These are phyloP conservation scores for Lordiphosa clarofinis DNA, from an alignment of 1,140 invertebrate genomes.

Conservation along the genomic window DNA sequence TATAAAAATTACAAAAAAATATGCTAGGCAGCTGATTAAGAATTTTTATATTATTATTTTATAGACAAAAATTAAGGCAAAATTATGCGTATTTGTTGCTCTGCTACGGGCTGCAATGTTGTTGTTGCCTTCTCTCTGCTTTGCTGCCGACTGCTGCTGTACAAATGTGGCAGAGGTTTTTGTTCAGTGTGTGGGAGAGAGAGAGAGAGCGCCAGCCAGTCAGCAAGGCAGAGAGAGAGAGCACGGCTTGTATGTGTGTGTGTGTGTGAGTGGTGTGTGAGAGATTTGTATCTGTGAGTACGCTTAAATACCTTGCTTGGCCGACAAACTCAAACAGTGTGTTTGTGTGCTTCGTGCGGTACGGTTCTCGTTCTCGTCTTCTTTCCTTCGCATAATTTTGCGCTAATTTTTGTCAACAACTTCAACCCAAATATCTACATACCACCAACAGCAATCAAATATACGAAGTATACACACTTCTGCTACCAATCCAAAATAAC, in stretches of 20 bases:
- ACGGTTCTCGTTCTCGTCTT: slow-evolving; percentile 62
- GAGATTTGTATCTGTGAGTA: slow-evolving; percentile 5
- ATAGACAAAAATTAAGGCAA: slow-evolving; percentile 50
- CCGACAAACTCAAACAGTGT: slow-evolving; percentile 56
- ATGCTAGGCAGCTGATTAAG: too few relatives aligned
- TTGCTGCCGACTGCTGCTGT: slow-evolving; percentile 66
- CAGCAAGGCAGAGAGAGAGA: slow-evolving; percentile 15
- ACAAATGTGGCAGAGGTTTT: slow-evolving; percentile 60
- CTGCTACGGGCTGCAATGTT: slow-evolving; percentile 31
- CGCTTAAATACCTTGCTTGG: slow-evolving; percentile 65
- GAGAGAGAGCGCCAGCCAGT: slow-evolving; percentile 34
- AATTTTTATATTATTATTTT: slow-evolving; percentile 18
- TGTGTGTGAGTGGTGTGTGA: slow-evolving; percentile 3
- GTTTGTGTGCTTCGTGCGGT: slow-evolving; percentile 75
- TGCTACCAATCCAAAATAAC: slow-evolving; percentile 31
- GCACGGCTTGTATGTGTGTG: slow-evolving; percentile 7
- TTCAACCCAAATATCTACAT: slow-evolving; percentile 28
- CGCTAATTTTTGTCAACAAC: slow-evolving; percentile 71
- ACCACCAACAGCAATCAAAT: slow-evolving; percentile 53
- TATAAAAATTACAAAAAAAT: slow-evolving; percentile 1
- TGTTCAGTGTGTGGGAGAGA: slow-evolving; percentile 66
- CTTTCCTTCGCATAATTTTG: slow-evolving; percentile 51
- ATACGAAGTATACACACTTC: slow-evolving; percentile 34
- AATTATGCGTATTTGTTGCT: slow-evolving; percentile 48
- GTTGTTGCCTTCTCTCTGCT: slow-evolving; percentile 72